Evolutionary conservation across 1,140 invertebrate species (phyloP).

Genomic region (Hypothenemus hampei): DNA sequence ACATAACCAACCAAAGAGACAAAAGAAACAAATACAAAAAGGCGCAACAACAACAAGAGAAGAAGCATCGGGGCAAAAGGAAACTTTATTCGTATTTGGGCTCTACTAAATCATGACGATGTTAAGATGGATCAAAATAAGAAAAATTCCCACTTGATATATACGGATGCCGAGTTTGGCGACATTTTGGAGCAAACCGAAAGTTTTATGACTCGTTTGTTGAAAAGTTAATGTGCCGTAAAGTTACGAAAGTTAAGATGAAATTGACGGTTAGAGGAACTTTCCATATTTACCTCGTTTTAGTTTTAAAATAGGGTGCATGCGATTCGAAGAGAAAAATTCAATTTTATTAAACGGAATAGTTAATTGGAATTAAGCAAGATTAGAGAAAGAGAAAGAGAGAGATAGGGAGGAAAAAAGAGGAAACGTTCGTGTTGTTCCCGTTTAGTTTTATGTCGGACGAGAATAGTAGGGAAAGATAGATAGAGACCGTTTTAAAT

Average conservation of each 20-base stretch:
- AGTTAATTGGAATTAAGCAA: too few relatives aligned
- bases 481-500: too few relatives aligned
- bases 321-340: too few relatives aligned
- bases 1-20: too few relatives aligned
- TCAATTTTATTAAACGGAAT: too few relatives aligned
- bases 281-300: not conserved
- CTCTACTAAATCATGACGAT: not conserved
- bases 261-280: conserved; percentile 7
- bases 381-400: too few relatives aligned
- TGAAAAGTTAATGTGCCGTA: conserved; percentile 16
- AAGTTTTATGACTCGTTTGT: conserved; percentile 20
- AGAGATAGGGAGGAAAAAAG: too few relatives aligned
- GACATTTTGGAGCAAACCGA: not conserved
- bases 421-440: too few relatives aligned
- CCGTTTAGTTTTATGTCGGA: too few relatives aligned
- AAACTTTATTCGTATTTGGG: not conserved
- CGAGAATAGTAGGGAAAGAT: too few relatives aligned
- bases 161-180: not conserved
- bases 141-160: not conserved
- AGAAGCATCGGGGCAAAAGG: not conserved
- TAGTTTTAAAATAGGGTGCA: too few relatives aligned
- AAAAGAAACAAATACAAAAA: not conserved
- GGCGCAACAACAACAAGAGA: not conserved
- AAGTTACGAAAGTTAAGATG: conserved; percentile 11
- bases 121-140: not conserved